Evolutionary conservation across 2,113 vertebrate species (phyloP).

Genomic region (Alouatta palliata): DNA sequence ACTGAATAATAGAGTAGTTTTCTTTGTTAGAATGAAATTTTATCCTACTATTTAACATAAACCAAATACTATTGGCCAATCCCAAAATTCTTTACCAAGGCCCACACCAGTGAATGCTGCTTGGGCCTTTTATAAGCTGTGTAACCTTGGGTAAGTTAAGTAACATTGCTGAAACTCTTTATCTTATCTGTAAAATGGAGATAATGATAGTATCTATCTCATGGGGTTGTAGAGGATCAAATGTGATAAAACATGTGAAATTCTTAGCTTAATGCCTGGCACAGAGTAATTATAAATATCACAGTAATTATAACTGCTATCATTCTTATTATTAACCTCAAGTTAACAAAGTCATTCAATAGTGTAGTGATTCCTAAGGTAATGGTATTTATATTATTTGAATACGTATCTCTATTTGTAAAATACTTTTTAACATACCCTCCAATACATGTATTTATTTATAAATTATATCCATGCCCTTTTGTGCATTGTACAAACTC

Average conservation of each 20-base stretch:
- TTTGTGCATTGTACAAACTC: neutral
- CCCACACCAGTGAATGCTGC: neutral
- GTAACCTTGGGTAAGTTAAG: neutral
- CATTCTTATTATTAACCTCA: neutral
- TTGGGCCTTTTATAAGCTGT: neutral
- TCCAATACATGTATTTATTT: neutral
- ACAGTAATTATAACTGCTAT: neutral
- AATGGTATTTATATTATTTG: neutral
- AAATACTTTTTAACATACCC: neutral
- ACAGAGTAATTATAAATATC: neutral
- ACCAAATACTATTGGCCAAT: neutral
- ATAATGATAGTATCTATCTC: neutral
- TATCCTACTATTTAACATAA: neutral
- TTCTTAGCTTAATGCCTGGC: neutral
- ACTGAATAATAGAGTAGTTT: neutral
- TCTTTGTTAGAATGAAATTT: neutral
- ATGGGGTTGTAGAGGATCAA: neutral
- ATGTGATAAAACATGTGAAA: neutral
- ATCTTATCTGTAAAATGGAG: neutral
- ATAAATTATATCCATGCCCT: neutral
- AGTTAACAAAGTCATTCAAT: neutral
- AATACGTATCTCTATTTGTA: neutral
- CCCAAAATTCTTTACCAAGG: neutral
- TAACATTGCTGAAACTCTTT: neutral
- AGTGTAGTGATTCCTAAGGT: neutral